A percentile compares a stretch with the other conserved stretches of the same genome.
Conservation (phyloP, 2,888 invertebrate species). For the Altica lythri region DNA sequence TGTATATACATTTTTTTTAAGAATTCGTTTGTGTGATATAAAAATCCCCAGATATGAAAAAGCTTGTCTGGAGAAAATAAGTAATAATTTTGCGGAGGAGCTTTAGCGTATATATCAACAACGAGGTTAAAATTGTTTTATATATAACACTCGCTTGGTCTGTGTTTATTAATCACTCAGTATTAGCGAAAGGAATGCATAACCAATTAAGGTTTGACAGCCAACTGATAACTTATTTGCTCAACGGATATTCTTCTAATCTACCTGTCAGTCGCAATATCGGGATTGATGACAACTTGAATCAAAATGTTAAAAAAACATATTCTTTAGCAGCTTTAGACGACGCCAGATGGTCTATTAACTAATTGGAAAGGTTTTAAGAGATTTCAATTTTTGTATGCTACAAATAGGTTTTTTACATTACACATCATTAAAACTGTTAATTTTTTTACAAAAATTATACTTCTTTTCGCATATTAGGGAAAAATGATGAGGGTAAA, state of each 20-base stretch:
- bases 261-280: slow-evolving; percentile 45
- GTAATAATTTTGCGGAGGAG: no score
- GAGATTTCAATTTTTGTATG: no score
- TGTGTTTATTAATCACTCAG: slow-evolving; percentile 23
- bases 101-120: no score
- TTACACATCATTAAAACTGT: no score
- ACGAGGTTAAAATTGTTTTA: no score
- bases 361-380: no score
- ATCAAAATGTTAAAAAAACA: slow-evolving; percentile 28
- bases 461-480: no score
- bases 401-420: no score
- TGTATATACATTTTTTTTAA: not conserved
- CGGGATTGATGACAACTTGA: slow-evolving; percentile 25
- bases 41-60: not conserved
- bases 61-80: not conserved
- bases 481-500: no score
- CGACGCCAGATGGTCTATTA: slow-evolving; percentile 1
- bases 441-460: no score
- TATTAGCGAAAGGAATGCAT: slow-evolving; percentile 33
- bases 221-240: slow-evolving; percentile 53
- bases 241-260: slow-evolving; percentile 43
- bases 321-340: slow-evolving; percentile 20
- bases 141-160: no score
- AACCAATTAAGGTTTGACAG: slow-evolving; percentile 52
- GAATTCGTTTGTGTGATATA: not conserved